Conservation (phyloP, 2,888 invertebrate genomes). For the Doris montereyensis region DNA sequence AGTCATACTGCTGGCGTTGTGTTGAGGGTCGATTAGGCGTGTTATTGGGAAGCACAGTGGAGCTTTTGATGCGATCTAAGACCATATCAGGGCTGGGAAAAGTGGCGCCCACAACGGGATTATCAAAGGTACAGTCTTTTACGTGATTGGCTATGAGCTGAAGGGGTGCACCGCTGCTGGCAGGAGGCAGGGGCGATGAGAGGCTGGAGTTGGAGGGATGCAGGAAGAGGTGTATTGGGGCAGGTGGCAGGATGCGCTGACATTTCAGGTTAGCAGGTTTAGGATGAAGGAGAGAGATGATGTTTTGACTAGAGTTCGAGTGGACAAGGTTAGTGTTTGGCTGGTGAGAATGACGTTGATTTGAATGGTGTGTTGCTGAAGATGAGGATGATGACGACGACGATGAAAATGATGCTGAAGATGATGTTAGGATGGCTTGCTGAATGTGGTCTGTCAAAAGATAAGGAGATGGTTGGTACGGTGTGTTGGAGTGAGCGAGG, state of each 20-base stretch:
- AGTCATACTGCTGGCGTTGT: constrained; percentile 29
- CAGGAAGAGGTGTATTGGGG: constrained; percentile 28
- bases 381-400: background rate
- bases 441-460: constrained; percentile 36
- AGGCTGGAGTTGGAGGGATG: constrained; percentile 35
- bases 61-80: constrained; percentile 42
- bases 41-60: constrained; percentile 31
- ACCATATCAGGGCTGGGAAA: constrained; percentile 46
- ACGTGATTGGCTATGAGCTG: constrained; percentile 18
- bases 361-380: background rate
- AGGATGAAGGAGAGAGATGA: constrained; percentile 31
- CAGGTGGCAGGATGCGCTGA: constrained; percentile 34
- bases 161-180: constrained; percentile 12
- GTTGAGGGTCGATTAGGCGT: background rate
- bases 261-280: constrained; percentile 28
- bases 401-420: background rate
- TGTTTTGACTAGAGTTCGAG: constrained; percentile 32
- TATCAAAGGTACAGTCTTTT: constrained; percentile 30
- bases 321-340: constrained; percentile 27
- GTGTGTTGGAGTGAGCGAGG: constrained; percentile 24
- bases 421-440: no score
- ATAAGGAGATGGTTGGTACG: constrained; percentile 30
- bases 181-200: constrained; percentile 15
- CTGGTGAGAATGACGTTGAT: constrained; percentile 8
- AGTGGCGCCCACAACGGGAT: constrained; percentile 4